Evolutionary conservation across 2,797 vertebrate genomes (phyloP), one percentile per base, ranked within the genome.

Genomic region (Spinus pinus): DNA sequence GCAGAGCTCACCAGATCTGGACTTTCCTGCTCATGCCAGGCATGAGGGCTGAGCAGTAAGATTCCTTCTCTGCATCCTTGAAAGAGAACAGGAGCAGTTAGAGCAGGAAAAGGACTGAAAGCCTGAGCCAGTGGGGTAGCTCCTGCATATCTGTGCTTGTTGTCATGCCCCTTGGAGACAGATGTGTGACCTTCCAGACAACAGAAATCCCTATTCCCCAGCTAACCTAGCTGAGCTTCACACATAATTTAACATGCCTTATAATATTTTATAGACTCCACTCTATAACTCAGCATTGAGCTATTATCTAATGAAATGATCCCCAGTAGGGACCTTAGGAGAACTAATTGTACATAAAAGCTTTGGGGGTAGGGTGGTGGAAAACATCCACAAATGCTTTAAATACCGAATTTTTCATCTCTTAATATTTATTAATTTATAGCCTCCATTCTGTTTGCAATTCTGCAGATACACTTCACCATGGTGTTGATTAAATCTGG

Each of bases 271-370:
- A 87, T 78, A 70, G 72, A 65, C 39, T 85, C 30, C 50, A 64
- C 75, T 81, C 75, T 81, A 54, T 78, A 93, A 86, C 56, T 81
- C 56, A 81, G 13, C 69, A 28, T 9, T 31, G 70, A 93, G 58
- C 62, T 91, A 69, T 86, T 93, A 70, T 79, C 93, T 92, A 91
- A 83, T 62, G 44, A 78, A 83, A 83, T 46, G 14, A 78, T 86
- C 47, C 79, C 91, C 69, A 90, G 8, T 7, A 65, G 86, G 37
- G 58, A 75, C 39, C 23, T 86, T 72, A 87, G 50, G 12, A 88
- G 58, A 95, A 10, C 35, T 92, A 91, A 91, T 79, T 53, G 65
- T 50, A 75, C 37, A 35, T 58, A 74, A 91, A 83, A 88, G 61
- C 46, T 57, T 62, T 2, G 1, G 33, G 39, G 14, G 4, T 31